Evolutionary conservation across 2,888 invertebrate genomes (phyloP), one percentile per base, ranked within the genome.

Genomic region (Sepioteuthis lessoniana): DNA sequence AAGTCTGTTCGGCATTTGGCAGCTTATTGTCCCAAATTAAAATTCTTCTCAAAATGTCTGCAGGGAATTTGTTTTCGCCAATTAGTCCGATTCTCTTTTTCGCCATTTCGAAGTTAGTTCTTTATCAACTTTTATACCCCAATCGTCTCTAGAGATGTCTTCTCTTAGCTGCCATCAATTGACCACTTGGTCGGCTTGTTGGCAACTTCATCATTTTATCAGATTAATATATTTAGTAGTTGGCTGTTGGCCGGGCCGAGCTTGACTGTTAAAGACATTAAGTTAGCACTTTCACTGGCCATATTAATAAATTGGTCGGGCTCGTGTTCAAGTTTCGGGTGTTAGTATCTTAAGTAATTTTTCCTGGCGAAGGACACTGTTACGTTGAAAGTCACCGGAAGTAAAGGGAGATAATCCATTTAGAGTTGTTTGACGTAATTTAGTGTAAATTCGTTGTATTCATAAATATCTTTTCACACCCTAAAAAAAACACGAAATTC

Each of bases 171-270:
- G 28, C 60, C 60, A 25, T 25, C 60, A 76, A 35, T 76, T 76
- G 76, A 76, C 10, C 76, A n/a, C 25, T 76, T 76, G 76, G n/a
- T 76, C 76, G n/a, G 13, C n/a, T 76, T n/a, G 76, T 35, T 76
- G 76, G 76, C 76, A 76, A n/a, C 76, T n/a, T 35, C 76, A 35
- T 76, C 76, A 8, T 76, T 76, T 76, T 76, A 76, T 76, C n/a
- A n/a, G 76, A 76, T 76, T 76, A 35, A 76, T 76, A 76, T 35
- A 76, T 76, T 76, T 76, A 76, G 76, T 76, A 35, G n/a, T 76
- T 76, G 76, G 76, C 76, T 76, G n/a, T n/a, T 16, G 76, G 76
- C 76, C 76, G 55, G 76, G 76, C n/a, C 76, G 55, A n/a, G 76
- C n/a, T n/a, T 76, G 16, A 35, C 76, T 76, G 76, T 76, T 76